Percentiles rank a stretch among this genome's conserved stretches.
Evolutionary conservation across 2,888 invertebrate genomes (phyloP).

Genomic region (Ennomos quercinarius): DNA sequence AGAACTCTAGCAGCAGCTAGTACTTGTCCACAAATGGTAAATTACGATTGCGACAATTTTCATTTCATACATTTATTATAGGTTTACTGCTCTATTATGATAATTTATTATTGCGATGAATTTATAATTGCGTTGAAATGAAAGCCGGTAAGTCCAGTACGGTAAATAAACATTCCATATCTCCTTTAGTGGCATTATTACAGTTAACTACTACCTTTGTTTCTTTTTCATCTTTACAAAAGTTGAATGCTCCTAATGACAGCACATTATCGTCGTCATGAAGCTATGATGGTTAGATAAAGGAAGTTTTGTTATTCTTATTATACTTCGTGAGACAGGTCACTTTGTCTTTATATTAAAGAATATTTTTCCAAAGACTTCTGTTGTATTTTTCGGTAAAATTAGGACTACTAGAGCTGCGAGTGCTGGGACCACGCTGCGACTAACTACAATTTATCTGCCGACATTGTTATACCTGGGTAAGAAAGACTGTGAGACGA

Average conservation of each 20-base stretch:
- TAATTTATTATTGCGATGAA: constrained; percentile 1
- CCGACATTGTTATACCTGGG: too few species aligned
- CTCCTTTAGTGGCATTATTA: constrained; percentile 21
- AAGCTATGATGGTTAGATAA: constrained; percentile 5
- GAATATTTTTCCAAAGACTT: too few species aligned
- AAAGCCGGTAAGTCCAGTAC: constrained; percentile 16
- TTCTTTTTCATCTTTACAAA: constrained; percentile 16
- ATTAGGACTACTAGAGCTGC: too few species aligned
- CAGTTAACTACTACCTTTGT: constrained; percentile 13
- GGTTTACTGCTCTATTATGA: too few species aligned
- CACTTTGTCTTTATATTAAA: too few species aligned
- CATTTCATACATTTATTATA: constrained; percentile 2
- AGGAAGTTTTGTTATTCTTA: neutral
- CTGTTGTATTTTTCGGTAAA: too few species aligned
- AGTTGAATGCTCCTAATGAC: constrained; percentile 12
- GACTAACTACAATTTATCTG: too few species aligned
- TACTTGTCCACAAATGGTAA: constrained; percentile 14
- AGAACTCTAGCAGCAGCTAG: constrained; percentile 26
- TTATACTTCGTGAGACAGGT: neutral
- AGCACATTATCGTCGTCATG: constrained; percentile 8
- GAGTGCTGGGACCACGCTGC: too few species aligned
- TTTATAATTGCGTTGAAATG: constrained; percentile 13
- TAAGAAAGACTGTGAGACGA: too few species aligned
- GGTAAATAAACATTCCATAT: constrained; percentile 8
- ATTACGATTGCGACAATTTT: constrained; percentile 10